These are phyloP conservation scores for Diabrotica virgifera DNA, from an alignment of 1,140 invertebrate genomes.

Conservation along the genomic window DNA sequence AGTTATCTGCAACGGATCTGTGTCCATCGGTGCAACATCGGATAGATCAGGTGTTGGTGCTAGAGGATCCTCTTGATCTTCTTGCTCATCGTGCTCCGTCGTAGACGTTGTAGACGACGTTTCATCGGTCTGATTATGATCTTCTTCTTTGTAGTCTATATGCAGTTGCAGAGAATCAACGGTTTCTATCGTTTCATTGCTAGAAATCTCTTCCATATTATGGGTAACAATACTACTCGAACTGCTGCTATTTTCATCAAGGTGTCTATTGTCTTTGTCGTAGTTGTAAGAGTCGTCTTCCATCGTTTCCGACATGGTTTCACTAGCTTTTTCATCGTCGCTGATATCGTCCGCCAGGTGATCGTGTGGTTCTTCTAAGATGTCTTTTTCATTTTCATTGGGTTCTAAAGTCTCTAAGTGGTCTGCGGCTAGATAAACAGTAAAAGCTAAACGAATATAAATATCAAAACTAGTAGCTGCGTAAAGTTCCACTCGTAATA, in stretches of 20 bases:
- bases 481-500: too few relatives aligned
- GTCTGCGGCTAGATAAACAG: slow-evolving; percentile 8
- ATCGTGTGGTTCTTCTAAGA: slow-evolving; percentile 26
- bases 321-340: slow-evolving; percentile 33
- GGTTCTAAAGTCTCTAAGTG: slow-evolving; percentile 21
- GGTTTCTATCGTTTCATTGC: slow-evolving; percentile 33
- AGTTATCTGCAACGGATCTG: slow-evolving; percentile 9
- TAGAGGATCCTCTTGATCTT: slow-evolving; percentile 31
- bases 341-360: slow-evolving; percentile 23
- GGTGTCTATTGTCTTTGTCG: slow-evolving; percentile 27
- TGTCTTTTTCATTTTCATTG: slow-evolving; percentile 7
- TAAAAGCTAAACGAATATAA: slow-evolving; percentile 1
- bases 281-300: slow-evolving; percentile 29
- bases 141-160: slow-evolving; percentile 28
- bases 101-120: slow-evolving; percentile 26
- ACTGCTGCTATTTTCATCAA: slow-evolving; percentile 35
- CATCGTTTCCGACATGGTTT: slow-evolving; percentile 25
- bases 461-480: background rate
- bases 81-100: slow-evolving; percentile 27
- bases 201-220: slow-evolving; percentile 31
- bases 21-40: slow-evolving; percentile 15
- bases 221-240: slow-evolving; percentile 26
- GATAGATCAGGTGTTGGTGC: slow-evolving; percentile 29
- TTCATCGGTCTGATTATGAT: slow-evolving; percentile 27
- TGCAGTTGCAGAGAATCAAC: slow-evolving; percentile 34